Evolutionary conservation across 2,888 invertebrate species (phyloP), one percentile per base, ranked within the genome.

Genomic region (Latheticus oryzae): DNA sequence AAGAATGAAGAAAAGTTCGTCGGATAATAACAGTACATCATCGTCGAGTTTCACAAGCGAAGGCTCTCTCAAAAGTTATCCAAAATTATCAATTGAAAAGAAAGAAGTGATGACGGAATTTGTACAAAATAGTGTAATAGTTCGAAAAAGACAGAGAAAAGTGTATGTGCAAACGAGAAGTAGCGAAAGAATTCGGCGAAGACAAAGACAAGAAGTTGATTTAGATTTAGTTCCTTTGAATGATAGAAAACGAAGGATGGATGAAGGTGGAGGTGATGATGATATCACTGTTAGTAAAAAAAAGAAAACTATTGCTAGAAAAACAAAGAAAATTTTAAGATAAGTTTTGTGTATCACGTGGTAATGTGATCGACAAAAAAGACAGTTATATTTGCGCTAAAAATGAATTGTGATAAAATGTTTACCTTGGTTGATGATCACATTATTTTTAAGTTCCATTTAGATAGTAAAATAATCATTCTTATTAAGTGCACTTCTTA

Each of bases 1-100:
- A 2, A 82, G 86, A 69, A 78, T 84, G 73, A 87, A 86, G 67
- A 86, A 87, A 71, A 78, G 76, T 63, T 78, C 78, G 33, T 78
- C 78, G 0, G 78, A 78, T 32, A 78, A 78, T 55, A 75, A 75
- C 60, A 76, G 76, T 55, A 74, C 74, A 19, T 76, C 76, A 7
- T 75, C 76, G 16, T 74, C 73, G 33, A 78, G 78, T 59, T 78
- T 78, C 55, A 78, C 77, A 5, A 78, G 78, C 60, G 78, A 78
- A 56, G 43, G 75, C 50, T 78, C 78, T 24, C 62, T 73, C 33
- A 76, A 76, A 60, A 75, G 74, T 35, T 69, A 64, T 67, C 64
- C 65, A 40, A 72, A 70, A 63, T 54, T 64, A 17, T 70, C 69
- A 7, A 38, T 66, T 21, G 72, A 73, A 42, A 23, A 60, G 35